Evolutionary conservation across 2,113 vertebrate species (phyloP), one percentile per base, ranked within the genome.

Genomic region (Colaptes auratus): DNA sequence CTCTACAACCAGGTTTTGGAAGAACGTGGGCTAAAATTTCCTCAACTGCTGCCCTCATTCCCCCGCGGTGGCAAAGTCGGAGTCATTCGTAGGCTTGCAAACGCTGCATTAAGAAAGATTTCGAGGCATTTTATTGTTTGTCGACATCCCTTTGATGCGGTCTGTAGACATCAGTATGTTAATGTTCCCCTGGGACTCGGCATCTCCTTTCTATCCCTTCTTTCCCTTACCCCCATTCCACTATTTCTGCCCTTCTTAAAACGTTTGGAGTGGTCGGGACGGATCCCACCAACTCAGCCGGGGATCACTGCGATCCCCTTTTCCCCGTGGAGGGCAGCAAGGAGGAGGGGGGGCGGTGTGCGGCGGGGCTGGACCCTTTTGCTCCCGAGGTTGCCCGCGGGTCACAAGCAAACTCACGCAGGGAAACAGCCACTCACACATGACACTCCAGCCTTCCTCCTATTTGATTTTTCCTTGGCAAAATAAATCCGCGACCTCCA

Each of bases 21-120:
- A 71, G 95, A 96, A 95, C 90, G 91, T 69, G 83, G 91, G 80
- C 91, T 93, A 88, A 70, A 80, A 80, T 86, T 59, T 93, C 42
- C 60, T 94, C 77, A 75, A 71, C 72, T 70, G 63, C 85, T 86
- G 48, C 75, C 87, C 86, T 79, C 56, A 65, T 78, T 90, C 56
- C 63, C 46, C 56, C 27, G 33, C 24, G 59, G 94, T 90, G 92
- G 94, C 71, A 96, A 96, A 93, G 52, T 81, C 70, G 81, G 76
- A 33, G 31, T 95, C 78, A 46, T 67, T 89, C 80, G 84, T 20
- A 25, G 53, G 73, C 55, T 92, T 15, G 74, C 86, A 92, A 89
- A 92, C 53, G 69, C 52, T 17, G 24, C 88, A 58, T 84, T 87
- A 69, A 94, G 91, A 88, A 74, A 89, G 58, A 74, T 94, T 69